Evolutionary conservation across 2,113 vertebrate genomes (phyloP).

Genomic region (Corythornis cristatus): DNA sequence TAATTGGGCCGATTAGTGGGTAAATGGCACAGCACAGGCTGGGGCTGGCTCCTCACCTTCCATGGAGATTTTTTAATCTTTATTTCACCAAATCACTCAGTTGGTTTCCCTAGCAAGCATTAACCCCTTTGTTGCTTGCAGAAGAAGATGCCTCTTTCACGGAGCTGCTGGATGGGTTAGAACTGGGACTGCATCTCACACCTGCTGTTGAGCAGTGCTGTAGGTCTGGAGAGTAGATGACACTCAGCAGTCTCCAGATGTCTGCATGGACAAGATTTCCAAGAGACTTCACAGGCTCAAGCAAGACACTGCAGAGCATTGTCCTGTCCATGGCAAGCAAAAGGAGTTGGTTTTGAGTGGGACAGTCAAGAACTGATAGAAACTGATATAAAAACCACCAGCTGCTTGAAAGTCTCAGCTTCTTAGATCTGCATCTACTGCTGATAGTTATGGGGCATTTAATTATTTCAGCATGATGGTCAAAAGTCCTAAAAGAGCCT

Average conservation of each 20-base stretch:
- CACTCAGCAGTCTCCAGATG: not conserved
- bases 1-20: constrained; percentile 75
- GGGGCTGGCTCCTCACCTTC: constrained; percentile 67
- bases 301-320: not conserved
- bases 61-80: constrained; percentile 33
- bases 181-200: fast-evolving
- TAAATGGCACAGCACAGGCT: constrained; percentile 61
- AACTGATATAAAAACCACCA: not conserved
- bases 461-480: not conserved
- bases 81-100: constrained; percentile 18
- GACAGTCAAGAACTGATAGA: not conserved
- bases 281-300: not conserved
- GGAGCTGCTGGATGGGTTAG: not conserved
- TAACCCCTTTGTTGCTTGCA: not conserved
- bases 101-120: constrained; percentile 31
- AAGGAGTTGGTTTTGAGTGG: not conserved
- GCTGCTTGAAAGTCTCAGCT: not conserved
- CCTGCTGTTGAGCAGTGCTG: not conserved
- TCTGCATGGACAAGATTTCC: not conserved
- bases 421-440: not conserved
- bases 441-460: not conserved
- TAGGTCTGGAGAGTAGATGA: not conserved
- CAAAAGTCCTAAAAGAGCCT: not conserved
- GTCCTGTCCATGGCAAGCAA: not conserved
- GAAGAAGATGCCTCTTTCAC: not conserved